Conservation (phyloP, 2,888 invertebrate species). For the Oxytorus armatus region DNA sequence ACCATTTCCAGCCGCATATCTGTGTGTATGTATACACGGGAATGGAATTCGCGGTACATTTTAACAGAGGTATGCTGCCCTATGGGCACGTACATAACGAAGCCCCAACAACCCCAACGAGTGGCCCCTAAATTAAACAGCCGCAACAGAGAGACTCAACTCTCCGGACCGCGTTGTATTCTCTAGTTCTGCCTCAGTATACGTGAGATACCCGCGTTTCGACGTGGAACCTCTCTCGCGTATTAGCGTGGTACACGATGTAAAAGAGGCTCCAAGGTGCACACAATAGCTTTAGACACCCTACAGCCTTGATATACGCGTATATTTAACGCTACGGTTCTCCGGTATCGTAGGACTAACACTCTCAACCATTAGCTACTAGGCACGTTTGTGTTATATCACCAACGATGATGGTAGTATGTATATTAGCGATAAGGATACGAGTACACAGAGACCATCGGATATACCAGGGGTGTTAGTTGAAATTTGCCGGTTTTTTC, state of each 20-base stretch:
- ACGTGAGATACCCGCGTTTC: background rate
- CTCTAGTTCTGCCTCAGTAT: conserved; percentile 16
- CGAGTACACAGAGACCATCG: too few relatives aligned
- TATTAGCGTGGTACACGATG: conserved; percentile 31
- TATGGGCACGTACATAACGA: conserved; percentile 7
- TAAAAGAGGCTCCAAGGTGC: conserved; percentile 6
- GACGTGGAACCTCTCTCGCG: too few relatives aligned
- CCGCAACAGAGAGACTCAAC: conserved; percentile 39
- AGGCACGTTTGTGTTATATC: conserved; percentile 15
- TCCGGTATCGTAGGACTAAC: background rate
- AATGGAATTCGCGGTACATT: conserved; percentile 4
- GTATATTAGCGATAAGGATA: too few relatives aligned
- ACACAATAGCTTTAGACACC: conserved; percentile 10
- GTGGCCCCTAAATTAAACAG: conserved; percentile 66
- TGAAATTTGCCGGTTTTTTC: too few relatives aligned
- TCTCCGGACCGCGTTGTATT: conserved; percentile 34
- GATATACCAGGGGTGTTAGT: too few relatives aligned
- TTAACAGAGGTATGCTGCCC: conserved; percentile 13
- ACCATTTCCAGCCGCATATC: background rate
- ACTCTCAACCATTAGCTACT: background rate
- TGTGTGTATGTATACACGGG: conserved; percentile 7
- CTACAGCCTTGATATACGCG: background rate
- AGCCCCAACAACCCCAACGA: conserved; percentile 41
- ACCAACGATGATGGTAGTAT: background rate
- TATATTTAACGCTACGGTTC: background rate